Base-by-base conservation (phyloP, 2,797 vertebrate species). In the Gymnoscopelus braueri region DNA sequence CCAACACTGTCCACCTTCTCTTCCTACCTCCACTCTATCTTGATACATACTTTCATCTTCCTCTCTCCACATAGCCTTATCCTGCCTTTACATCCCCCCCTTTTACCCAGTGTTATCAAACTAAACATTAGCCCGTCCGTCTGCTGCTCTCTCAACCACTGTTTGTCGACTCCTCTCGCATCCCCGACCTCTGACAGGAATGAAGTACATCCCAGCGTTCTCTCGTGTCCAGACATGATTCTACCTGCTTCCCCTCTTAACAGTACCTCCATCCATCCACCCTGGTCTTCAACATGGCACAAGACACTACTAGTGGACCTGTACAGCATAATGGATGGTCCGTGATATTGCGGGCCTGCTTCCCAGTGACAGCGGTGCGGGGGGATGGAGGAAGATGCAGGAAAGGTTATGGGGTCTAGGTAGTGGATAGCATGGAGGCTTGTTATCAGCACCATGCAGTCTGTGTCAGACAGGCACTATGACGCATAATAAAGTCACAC, bases 361-460 rank as follows among this genome's bases (percentile, higher is more conserved):
- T 90, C 84, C 77, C 85, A 92, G 83, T 79, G 89, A 89, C 78
- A 87, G 71, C 1, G 79, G 71, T 63, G 56, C 74, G 3, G 13
- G 48, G 51, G 23, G 61, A 58, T 63, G 56, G 15, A 29, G 56
- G 15, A 29, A 29, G 26, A 29, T 29, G 26, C 26, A 29, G 26
- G 26, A 35, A 29, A 14, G 63, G 4, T 78, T 75, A 66, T 78
- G 74, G 67, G 67, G 26, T 63, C 73, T 62, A 19, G 71, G 55
- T 65, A 60, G 80, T 74, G 63, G 77, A 79, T 72, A 63, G 74
- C 63, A n/a, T 47, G 76, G 26, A 29, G 23, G 62, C 78, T 82
- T 80, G 91, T 96, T 96, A 97, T 96, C 94, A 93, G 93, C 75
- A 29, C 70, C 54, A 54, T 85, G 84, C 93, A 96, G 93, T 91